Percentiles rank a stretch among this genome's conserved stretches.
Evolutionary conservation across 2,888 invertebrate species (phyloP).

Genomic region (Amblyjoppa fuscipennis): DNA sequence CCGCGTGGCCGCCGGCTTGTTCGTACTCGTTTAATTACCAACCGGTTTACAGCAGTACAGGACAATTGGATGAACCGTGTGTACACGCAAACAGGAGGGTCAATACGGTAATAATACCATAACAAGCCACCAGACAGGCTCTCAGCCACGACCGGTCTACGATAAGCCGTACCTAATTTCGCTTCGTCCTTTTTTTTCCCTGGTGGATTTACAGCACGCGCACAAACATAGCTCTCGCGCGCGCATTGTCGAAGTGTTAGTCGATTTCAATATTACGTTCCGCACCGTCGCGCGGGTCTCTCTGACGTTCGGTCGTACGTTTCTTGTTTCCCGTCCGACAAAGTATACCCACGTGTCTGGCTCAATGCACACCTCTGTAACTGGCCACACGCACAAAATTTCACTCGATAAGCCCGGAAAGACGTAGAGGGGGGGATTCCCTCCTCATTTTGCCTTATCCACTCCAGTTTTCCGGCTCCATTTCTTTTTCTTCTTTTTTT

Average conservation of each 20-base stretch:
- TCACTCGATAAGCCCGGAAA: constrained; percentile 11
- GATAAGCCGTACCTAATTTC: too few relatives aligned
- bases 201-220: neutral
- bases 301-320: neutral
- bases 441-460: neutral
- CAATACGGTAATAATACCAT: neutral
- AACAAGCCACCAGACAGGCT: neutral
- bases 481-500: neutral
- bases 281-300: neutral
- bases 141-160: neutral
- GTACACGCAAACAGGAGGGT: constrained; percentile 23
- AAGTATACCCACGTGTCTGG: constrained; percentile 2
- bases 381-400: constrained; percentile 16
- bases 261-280: constrained; percentile 41
- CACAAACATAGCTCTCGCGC: neutral
- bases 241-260: constrained; percentile 13
- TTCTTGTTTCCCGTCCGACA: neutral
- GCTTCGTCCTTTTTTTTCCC: too few relatives aligned
- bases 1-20: neutral
- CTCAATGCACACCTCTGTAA: constrained; percentile 4
- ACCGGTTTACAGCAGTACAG: constrained; percentile 3
- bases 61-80: neutral
- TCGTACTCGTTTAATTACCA: constrained; percentile 24
- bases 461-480: neutral
- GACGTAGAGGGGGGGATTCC: neutral